Evolutionary conservation across 2,888 invertebrate species (phyloP).

Genomic region (Resseliella maxima): DNA sequence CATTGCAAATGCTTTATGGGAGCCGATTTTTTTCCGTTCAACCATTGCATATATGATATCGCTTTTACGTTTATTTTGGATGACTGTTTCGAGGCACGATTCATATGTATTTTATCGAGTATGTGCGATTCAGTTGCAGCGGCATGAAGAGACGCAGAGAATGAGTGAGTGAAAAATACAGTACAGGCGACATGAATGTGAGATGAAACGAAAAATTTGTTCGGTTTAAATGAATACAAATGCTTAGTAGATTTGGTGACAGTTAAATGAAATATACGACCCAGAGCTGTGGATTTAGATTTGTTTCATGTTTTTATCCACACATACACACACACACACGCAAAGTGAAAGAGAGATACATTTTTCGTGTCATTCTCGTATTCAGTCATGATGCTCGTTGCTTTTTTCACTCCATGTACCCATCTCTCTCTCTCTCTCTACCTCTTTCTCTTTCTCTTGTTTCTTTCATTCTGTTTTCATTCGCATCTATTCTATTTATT

Average conservation of each 20-base stretch:
- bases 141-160: not conserved
- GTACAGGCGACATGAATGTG: conserved; percentile 13
- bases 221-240: conserved; percentile 57
- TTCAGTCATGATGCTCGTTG: not conserved
- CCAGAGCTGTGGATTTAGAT: conserved; percentile 55
- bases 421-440: no score
- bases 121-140: not conserved
- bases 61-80: conserved; percentile 27
- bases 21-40: not conserved
- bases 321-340: not conserved
- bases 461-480: not conserved
- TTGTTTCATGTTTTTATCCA: conserved; percentile 42
- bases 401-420: not conserved
- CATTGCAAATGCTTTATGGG: conserved; percentile 32
- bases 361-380: conserved; percentile 32
- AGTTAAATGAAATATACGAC: conserved; percentile 56
- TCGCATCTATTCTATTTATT: conserved; percentile 32
- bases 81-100: not conserved
- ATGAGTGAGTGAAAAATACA: not conserved
- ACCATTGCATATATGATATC: conserved; percentile 37
- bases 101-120: conserved; percentile 51
- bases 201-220: conserved; percentile 48
- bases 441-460: no score
- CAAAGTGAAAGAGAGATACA: not conserved
- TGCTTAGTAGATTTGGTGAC: conserved; percentile 57